Conservation (phyloP, 1,140 invertebrate species). For the Anoplophora glabripennis region DNA sequence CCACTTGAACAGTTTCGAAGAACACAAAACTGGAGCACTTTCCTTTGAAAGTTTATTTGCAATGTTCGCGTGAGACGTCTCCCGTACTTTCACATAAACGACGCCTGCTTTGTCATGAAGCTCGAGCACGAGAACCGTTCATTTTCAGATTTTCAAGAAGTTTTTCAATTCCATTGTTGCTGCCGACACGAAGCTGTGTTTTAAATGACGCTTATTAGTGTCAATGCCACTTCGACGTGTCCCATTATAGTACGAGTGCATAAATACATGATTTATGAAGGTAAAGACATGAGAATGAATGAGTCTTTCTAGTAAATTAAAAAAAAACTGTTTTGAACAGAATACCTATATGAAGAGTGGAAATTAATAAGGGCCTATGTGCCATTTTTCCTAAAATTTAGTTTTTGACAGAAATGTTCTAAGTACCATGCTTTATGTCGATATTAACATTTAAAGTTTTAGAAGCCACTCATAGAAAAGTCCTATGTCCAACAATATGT, state of each 20-base stretch:
- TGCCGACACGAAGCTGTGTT: not conserved
- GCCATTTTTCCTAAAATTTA: too few species aligned
- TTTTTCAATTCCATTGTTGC: not conserved
- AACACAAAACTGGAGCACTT: too few species aligned
- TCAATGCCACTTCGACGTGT: not conserved
- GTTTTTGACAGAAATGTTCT: too few species aligned
- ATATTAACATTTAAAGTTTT: too few species aligned
- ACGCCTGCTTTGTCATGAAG: constrained; percentile 27
- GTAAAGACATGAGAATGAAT: not conserved
- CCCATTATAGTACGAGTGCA: not conserved
- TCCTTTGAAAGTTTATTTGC: not conserved
- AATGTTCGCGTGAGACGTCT: constrained; percentile 21
- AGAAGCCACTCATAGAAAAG: too few species aligned
- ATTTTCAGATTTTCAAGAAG: constrained; percentile 14
- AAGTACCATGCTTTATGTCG: too few species aligned
- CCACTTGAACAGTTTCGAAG: too few species aligned
- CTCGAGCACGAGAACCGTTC: constrained; percentile 19
- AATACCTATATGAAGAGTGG: too few species aligned
- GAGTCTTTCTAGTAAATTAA: not conserved
- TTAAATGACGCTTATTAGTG: too few species aligned
- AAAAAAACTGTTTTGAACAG: too few species aligned
- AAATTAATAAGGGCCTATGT: too few species aligned
- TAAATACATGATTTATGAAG: not conserved
- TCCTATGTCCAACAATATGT: too few species aligned
- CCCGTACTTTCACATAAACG: constrained; percentile 25